A percentile compares a stretch with the other conserved stretches of the same genome.
These are phyloP conservation scores for Corythornis leucogaster DNA, from an alignment of 2,797 vertebrate genomes.

Conservation along the genomic window DNA sequence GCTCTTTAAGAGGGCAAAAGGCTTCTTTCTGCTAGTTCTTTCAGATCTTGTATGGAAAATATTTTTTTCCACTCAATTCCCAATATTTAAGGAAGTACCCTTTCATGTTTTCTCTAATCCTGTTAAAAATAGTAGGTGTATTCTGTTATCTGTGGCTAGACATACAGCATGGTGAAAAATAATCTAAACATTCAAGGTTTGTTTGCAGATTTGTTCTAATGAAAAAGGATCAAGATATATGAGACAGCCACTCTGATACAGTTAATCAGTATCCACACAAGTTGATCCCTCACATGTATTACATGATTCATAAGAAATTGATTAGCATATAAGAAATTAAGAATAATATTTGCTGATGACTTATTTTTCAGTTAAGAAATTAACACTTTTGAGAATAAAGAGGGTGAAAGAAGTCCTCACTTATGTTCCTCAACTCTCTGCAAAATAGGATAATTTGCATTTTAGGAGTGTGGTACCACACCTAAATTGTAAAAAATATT, in stretches of 20 bases:
- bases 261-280: conserved; percentile 57
- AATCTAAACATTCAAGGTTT: conserved; percentile 46
- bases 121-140: conserved; percentile 23
- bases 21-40: conserved; percentile 30
- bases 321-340: conserved; percentile 48
- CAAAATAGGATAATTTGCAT: background rate
- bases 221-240: conserved; percentile 47
- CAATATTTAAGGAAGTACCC: conserved; percentile 24
- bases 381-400: background rate
- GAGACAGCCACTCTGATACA: conserved; percentile 42
- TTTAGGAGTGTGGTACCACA: background rate
- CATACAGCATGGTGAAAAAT: background rate
- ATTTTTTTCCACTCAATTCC: background rate
- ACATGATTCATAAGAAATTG: conserved; percentile 44
- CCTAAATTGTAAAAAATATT: background rate
- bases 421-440: background rate
- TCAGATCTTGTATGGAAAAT: conserved; percentile 2
- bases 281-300: conserved; percentile 45
- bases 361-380: conserved; percentile 26
- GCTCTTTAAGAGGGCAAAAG: conserved; percentile 41
- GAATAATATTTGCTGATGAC: conserved; percentile 34
- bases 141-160: conserved; percentile 12
- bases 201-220: conserved; percentile 63
- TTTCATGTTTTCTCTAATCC: conserved; percentile 22
- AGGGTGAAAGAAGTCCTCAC: background rate